A percentile compares a stretch with the other conserved stretches of the same genome.
phyloP scores from a whole-genome alignment of 92 coral and sea anemone genomes.

The Micromussa lordhowensis region DNA sequence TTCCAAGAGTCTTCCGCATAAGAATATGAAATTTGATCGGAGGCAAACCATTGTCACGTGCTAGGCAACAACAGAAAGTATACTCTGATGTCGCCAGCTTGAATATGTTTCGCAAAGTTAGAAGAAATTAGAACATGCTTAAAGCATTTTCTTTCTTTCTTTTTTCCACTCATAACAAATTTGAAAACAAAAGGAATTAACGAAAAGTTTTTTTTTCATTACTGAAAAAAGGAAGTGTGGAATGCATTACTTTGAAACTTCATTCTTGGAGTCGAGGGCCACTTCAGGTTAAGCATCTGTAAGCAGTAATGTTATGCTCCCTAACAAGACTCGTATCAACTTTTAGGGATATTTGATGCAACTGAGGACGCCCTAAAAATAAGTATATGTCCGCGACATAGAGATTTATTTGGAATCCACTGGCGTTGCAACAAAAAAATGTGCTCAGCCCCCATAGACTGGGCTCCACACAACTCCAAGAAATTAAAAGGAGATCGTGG shows the following conservation, averaged over 20 bases:
- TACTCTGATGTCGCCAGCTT: too few species aligned
- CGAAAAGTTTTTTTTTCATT: constrained; percentile 13
- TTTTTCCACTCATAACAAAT: too few species aligned
- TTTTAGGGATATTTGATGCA: constrained; percentile 36
- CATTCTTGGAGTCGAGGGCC: constrained; percentile 4
- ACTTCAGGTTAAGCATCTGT: constrained; percentile 23
- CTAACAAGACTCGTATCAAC: not conserved
- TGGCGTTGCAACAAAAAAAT: constrained; percentile 42
- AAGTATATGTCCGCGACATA: constrained; percentile 40
- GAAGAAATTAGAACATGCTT: not conserved
- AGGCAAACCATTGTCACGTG: constrained; percentile 21
- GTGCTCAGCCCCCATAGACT: constrained; percentile 37
- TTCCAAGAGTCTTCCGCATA: not conserved
- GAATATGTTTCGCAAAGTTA: too few species aligned
- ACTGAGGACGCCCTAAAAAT: constrained; percentile 38
- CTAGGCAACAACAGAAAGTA: constrained; percentile 38
- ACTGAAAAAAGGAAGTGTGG: not conserved
- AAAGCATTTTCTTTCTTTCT: too few species aligned
- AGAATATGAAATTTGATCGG: constrained; percentile 29
- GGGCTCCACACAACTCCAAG: constrained; percentile 42
- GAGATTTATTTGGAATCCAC: constrained; percentile 28
- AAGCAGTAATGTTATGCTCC: constrained; percentile 18
- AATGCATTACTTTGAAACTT: constrained; percentile 13
- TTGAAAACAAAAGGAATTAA: constrained; percentile 13
- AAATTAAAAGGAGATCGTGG: constrained; percentile 61